Evolutionary conservation across 2,797 vertebrate species (phyloP), one percentile per base, ranked within the genome.

Genomic region (Phalanger gymnotis): DNA sequence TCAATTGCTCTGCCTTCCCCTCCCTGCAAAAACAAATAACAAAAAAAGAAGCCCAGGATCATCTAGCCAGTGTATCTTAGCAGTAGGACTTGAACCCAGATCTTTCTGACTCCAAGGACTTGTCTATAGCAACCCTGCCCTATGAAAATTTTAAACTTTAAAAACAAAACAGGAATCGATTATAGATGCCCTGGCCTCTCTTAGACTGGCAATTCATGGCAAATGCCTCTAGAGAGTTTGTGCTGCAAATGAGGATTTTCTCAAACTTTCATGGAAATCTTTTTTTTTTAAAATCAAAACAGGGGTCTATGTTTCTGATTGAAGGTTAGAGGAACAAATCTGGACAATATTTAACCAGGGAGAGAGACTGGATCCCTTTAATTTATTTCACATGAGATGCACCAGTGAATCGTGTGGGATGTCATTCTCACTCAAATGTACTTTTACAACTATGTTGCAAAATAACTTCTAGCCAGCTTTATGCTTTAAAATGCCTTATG

Each of bases 311-410:
- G 54, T 47, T 94, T 95, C 52, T 58, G 91, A 90, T 51, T 73
- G 55, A 95, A 93, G 91, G 93, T 92, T 94, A 73, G 91, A 93
- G 81, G 66, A 81, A 91, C 97, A 94, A 94, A 94, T 94, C 87
- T 90, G 92, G 93, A 47, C 30, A 89, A 53, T 92, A 54, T 90
- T 95, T 90, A 90, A 96, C 93, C 93, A 94, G 91, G 91, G 90
- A 93, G 52, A 94, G 97, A 96, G 94, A 57, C 53, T 53, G 40
- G 89, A 57, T 90, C 95, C 93, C 94, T 91, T 66, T 58, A 91
- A 89, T 58, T 10, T 90, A 92, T 57, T 34, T 31, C 57, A 51
- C 58, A 12, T 54, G 54, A 47, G 89, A 51, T 56, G 55, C 93
- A 56, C 93, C 89, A 14, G 34, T 2, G 13, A 87, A 0, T 13